Evolutionary conservation across 2,797 vertebrate genomes (phyloP).

Genomic region (Gymnothorax javanicus): DNA sequence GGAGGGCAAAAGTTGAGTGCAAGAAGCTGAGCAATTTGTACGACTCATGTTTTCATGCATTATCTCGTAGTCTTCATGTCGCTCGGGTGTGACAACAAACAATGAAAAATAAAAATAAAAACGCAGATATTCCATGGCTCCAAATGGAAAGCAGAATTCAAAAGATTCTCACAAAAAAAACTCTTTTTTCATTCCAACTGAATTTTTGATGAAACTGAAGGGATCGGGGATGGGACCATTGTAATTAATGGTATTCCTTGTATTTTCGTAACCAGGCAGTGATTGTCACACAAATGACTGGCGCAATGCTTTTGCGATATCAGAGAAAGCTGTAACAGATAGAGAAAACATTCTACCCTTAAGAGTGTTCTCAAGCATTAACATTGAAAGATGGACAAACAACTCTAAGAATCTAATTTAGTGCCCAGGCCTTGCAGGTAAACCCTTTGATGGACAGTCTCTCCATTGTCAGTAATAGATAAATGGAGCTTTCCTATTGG

Average conservation of each 20-base stretch:
- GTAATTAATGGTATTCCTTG: slow-evolving; percentile 72
- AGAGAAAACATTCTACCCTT: not conserved
- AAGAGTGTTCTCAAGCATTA: too few relatives aligned
- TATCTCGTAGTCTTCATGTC: too few relatives aligned
- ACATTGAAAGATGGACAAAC: too few relatives aligned
- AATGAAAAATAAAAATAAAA: too few relatives aligned
- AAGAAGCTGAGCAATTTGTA: not conserved
- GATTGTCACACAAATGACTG: slow-evolving; percentile 69
- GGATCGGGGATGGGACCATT: slow-evolving; percentile 62
- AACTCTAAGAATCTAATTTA: not conserved
- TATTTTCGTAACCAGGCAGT: slow-evolving; percentile 60
- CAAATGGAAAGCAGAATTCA: too few relatives aligned
- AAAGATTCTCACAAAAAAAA: too few relatives aligned
- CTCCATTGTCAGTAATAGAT: too few relatives aligned
- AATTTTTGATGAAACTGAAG: slow-evolving; percentile 75
- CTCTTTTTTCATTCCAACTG: slow-evolving; percentile 36
- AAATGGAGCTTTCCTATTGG: too few relatives aligned
- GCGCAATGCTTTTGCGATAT: not conserved
- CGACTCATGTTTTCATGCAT: too few relatives aligned
- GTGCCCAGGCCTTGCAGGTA: not conserved
- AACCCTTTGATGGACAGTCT: not conserved
- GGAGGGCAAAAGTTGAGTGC: not conserved
- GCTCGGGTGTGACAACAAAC: too few relatives aligned
- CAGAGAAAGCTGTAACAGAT: slow-evolving; percentile 39
- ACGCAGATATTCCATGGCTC: too few relatives aligned